Evolutionary conservation across 2,888 invertebrate species (phyloP).

Genomic region (Eucera pruinosa): DNA sequence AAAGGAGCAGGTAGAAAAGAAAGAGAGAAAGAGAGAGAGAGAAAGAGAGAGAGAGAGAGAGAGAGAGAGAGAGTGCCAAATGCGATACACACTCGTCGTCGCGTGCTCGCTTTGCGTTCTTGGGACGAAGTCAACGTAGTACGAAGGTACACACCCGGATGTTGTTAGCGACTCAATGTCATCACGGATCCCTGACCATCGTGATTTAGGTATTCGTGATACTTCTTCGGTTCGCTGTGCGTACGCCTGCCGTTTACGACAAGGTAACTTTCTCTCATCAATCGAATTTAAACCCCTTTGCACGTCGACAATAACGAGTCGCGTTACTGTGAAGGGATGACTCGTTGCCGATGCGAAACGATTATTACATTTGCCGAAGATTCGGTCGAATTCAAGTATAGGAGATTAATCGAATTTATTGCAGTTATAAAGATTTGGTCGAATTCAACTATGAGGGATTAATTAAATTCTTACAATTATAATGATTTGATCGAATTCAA

Average conservation of each 20-base stretch:
- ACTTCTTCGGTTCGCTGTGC: constrained; percentile 20
- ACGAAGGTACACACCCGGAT: constrained; percentile 34
- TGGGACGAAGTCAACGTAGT: constrained; percentile 19
- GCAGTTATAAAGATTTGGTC: no score
- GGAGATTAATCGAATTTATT: no score
- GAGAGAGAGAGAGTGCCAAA: not conserved
- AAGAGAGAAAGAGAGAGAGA: not conserved
- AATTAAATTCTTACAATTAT: no score
- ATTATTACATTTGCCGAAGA: no score
- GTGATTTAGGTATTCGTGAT: constrained; percentile 27
- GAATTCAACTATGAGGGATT: no score
- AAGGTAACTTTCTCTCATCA: not conserved
- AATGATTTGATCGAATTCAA: no score
- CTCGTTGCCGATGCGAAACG: no score
- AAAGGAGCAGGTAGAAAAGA: not conserved
- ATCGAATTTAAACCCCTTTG: not conserved
- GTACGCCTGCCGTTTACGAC: constrained; percentile 33
- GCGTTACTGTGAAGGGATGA: no score
- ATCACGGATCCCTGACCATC: constrained; percentile 31
- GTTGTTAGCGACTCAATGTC: constrained; percentile 43
- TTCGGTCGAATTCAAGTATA: no score
- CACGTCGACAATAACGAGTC: no score
- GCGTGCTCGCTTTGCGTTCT: not conserved
- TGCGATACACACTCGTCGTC: not conserved
- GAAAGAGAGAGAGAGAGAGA: constrained; percentile 2